These are phyloP conservation scores for Amblyjoppa fuscipennis DNA, from an alignment of 2,888 invertebrate species.

Conservation along the genomic window DNA sequence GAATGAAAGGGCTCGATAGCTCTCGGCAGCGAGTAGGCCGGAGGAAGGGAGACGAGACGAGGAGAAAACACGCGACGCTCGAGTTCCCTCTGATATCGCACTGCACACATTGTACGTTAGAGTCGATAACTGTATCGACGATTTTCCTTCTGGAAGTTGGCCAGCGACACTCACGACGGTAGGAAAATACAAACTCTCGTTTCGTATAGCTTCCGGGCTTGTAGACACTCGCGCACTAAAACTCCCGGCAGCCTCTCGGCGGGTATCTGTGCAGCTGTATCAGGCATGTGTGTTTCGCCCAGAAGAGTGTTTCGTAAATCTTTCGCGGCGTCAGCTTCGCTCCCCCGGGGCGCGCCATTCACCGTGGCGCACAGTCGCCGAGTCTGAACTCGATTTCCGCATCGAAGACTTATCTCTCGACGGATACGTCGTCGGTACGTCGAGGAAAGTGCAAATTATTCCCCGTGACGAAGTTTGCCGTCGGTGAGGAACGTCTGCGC, in stretches of 20 bases:
- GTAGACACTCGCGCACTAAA: slow-evolving; percentile 39
- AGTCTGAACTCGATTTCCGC: slow-evolving; percentile 36
- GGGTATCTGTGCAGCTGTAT: neutral
- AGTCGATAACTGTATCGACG: slow-evolving; percentile 59
- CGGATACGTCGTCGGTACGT: slow-evolving; percentile 16
- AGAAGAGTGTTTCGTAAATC: slow-evolving; percentile 52
- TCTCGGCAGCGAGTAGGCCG: slow-evolving; percentile 52
- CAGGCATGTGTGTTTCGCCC: neutral
- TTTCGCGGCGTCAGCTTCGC: slow-evolving; percentile 47
- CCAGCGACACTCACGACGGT: slow-evolving; percentile 52
- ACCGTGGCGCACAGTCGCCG: neutral
- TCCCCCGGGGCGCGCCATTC: neutral
- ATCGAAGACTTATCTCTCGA: slow-evolving; percentile 55
- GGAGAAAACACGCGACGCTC: slow-evolving; percentile 58
- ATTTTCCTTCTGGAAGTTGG: slow-evolving; percentile 62
- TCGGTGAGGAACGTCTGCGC: neutral
- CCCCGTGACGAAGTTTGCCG: slow-evolving; percentile 29
- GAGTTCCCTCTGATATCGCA: slow-evolving; percentile 35
- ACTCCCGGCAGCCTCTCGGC: neutral
- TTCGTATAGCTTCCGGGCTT: slow-evolving; percentile 58
- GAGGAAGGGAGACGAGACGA: slow-evolving; percentile 43
- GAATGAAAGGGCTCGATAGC: slow-evolving; percentile 55
- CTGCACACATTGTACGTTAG: slow-evolving; percentile 41
- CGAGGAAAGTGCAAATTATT: slow-evolving; percentile 56
- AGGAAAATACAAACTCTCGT: slow-evolving; percentile 55